Evolutionary conservation across 2,888 invertebrate genomes (phyloP), one percentile per base, ranked within the genome.

Genomic region (Nomada hirtipes): DNA sequence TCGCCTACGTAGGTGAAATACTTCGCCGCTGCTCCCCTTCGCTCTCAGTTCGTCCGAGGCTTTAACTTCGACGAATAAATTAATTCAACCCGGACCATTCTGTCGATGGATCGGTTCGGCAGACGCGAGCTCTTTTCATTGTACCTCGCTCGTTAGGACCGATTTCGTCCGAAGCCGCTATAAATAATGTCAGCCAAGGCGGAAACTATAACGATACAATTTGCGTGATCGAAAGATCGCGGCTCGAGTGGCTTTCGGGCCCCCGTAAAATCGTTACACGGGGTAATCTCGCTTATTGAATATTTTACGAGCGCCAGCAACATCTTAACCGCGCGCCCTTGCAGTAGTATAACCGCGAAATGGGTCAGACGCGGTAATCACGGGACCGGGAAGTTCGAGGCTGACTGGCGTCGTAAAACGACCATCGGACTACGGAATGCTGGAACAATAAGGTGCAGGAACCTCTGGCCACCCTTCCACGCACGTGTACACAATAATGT

Each of bases 281-380:
- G 63, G 67, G 60, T 85, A 82, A 85, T 85, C 83, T 85, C 68
- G 79, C 79, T 85, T 74, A 79, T 79, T 76, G 78, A 76, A 85
- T 85, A 82, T 76, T 76, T 74, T 76, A 83, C 76, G 78, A 76
- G 72, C 72, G 7, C 72, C 29, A 53, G 77, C 70, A 77, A 67
- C 77, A 57, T 79, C 79, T 78, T 68, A 80, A 57, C 20, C 67
- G 67, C 61, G 26, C 63, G 44, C 59, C 44, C 26, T 20, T 18
- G 72, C 68, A 75, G 71, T 79, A 42, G 80, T 80, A 80, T 68
- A 69, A 80, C 80, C 80, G 63, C 75, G 75, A 75, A 75, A 82
- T 53, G 67, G 80, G 75, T 71, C 80, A 68, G 83, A 64, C 63
- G 36, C 67, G 71, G 76, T 81, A 79, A 86, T 86, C 84, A 79